Evolutionary conservation across 2,888 invertebrate species (phyloP).

Genomic region (Serripes groenlandicus): DNA sequence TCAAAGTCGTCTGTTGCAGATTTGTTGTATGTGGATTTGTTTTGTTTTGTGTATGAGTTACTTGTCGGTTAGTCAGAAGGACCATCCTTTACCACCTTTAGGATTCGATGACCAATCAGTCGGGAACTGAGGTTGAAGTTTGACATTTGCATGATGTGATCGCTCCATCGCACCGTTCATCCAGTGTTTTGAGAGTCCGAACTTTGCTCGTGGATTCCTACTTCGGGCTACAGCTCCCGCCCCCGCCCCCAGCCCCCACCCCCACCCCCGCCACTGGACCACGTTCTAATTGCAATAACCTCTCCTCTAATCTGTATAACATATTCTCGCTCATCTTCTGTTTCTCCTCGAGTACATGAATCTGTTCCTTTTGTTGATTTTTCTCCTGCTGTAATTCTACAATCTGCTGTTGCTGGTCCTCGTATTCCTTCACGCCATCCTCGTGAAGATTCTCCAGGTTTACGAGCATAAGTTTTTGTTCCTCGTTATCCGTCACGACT

Average conservation of each 20-base stretch:
- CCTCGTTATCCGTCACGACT: constrained; percentile 70
- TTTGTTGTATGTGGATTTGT: no score
- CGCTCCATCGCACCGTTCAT: constrained; percentile 71
- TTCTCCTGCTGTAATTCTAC: constrained; percentile 68
- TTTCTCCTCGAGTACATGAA: constrained; percentile 68
- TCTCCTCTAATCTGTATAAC: constrained; percentile 68
- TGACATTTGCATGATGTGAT: constrained; percentile 72
- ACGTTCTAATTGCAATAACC: constrained; percentile 62
- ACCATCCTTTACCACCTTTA: constrained; percentile 64
- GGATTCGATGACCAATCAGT: constrained; percentile 42
- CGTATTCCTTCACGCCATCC: constrained; percentile 69
- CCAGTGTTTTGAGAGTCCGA: constrained; percentile 68
- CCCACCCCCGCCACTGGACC: no score
- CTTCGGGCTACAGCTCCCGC: no score
- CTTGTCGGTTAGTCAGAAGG: constrained; percentile 29
- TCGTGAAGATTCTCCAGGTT: constrained; percentile 69
- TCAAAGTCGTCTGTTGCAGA: no score
- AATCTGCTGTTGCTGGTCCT: constrained; percentile 71
- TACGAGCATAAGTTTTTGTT: constrained; percentile 67
- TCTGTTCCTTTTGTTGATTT: constrained; percentile 67
- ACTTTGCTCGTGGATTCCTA: constrained; percentile 52
- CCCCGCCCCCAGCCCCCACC: no score
- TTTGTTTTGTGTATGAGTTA: no score
- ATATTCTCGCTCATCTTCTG: constrained; percentile 70
- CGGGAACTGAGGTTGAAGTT: constrained; percentile 66